Percentiles rank a stretch among this genome's conserved stretches.
These are phyloP conservation scores for Zophobas morio DNA, from an alignment of 1,140 invertebrate genomes.

Conservation along the genomic window DNA sequence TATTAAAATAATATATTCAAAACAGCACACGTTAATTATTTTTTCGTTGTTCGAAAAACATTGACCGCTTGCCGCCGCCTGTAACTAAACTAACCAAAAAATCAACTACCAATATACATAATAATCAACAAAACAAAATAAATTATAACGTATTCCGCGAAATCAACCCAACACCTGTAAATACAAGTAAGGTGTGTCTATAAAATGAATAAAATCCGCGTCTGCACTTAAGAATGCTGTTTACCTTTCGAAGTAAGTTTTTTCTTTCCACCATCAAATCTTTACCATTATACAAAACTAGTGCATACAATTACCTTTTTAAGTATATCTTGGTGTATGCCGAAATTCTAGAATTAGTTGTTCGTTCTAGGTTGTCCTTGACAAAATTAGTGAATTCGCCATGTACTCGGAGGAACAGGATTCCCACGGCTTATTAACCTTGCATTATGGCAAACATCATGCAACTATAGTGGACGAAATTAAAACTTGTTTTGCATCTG, in stretches of 20 bases:
- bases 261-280: not conserved
- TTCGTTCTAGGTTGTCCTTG: slow-evolving; percentile 57
- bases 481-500: slow-evolving; percentile 85
- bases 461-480: slow-evolving; percentile 89
- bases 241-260: slow-evolving; percentile 46
- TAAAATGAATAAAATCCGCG: slow-evolving; percentile 39
- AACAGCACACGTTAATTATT: too few relatives aligned
- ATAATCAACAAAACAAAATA: slow-evolving; percentile 39
- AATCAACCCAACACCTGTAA: slow-evolving; percentile 56
- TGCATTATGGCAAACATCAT: slow-evolving; percentile 92
- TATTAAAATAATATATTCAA: too few relatives aligned
- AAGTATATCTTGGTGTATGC: too few relatives aligned
- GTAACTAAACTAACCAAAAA: too few relatives aligned
- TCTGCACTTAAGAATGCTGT: slow-evolving; percentile 51
- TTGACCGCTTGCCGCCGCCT: too few relatives aligned
- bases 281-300: too few relatives aligned
- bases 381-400: slow-evolving; percentile 60
- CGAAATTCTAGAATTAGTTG: slow-evolving; percentile 1
- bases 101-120: not conserved
- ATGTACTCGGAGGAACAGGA: slow-evolving; percentile 68
- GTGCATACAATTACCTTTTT: too few relatives aligned
- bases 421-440: slow-evolving; percentile 77
- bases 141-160: slow-evolving; percentile 29
- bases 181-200: slow-evolving; percentile 43
- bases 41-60: too few relatives aligned